Conservation (phyloP, 2,888 invertebrate genomes). For the Hartigia nigra region DNA sequence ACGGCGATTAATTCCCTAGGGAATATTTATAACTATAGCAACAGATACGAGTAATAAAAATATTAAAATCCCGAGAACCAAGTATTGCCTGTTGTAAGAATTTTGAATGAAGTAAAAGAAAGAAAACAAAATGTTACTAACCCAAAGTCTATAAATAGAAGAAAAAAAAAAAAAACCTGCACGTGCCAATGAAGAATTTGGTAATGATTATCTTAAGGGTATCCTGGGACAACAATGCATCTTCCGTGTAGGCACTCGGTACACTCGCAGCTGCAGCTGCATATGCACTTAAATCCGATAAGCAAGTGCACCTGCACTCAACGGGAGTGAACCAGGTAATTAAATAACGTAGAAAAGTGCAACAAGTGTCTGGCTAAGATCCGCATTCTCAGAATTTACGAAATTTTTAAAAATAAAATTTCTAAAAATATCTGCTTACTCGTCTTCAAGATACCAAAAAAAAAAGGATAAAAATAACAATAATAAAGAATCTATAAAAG, state of each 20-base stretch:
- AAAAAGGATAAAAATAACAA: background rate
- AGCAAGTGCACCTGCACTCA: slow-evolving; percentile 1
- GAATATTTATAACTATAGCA: background rate
- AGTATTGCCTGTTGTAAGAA: slow-evolving; percentile 3
- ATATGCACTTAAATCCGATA: slow-evolving; percentile 2
- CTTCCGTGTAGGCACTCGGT: background rate
- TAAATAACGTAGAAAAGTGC: background rate
- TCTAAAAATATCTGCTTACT: background rate
- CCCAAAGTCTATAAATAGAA: background rate
- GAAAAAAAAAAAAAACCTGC: background rate
- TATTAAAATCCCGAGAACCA: background rate
- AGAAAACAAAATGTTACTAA: background rate
- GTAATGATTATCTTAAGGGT: background rate
- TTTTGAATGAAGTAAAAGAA: slow-evolving; percentile 1
- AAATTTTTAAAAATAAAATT: background rate
- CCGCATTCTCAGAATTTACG: background rate
- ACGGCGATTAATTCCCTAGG: background rate
- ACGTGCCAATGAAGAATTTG: background rate
- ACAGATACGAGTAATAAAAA: background rate
- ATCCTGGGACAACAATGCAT: slow-evolving; percentile 4
- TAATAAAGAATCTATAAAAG: background rate
- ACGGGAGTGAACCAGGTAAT: background rate
- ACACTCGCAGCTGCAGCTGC: slow-evolving; percentile 6
- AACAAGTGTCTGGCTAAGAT: background rate
- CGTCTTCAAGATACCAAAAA: background rate